phyloP scores from a whole-genome alignment of 2,888 invertebrate species.

The Hirtodrosophila trivittata region DNA sequence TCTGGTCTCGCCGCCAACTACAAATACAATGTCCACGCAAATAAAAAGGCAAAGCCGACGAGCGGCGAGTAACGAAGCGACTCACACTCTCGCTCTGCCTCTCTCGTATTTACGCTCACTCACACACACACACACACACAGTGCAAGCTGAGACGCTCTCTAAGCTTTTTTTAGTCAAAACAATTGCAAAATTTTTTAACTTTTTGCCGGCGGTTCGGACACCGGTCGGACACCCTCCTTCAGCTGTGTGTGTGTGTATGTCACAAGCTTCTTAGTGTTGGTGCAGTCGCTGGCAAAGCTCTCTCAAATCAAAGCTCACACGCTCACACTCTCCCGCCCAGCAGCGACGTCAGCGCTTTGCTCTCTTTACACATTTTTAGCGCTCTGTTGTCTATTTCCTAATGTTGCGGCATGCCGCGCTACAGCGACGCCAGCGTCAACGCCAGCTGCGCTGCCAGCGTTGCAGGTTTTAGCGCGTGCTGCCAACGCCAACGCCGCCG shows the following conservation, averaged over 20 bases:
- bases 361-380: constrained; percentile 7
- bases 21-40: constrained; percentile 59
- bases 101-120: constrained; percentile 2
- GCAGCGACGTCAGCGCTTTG: constrained; percentile 5
- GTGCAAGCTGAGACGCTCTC: constrained; percentile 40
- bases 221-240: constrained; percentile 25
- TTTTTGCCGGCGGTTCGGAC: constrained; percentile 64
- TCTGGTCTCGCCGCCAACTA: constrained; percentile 66
- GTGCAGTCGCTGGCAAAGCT: constrained; percentile 61
- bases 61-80: constrained; percentile 42
- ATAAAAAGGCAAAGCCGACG: constrained; percentile 39
- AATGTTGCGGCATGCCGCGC: constrained; percentile 47
- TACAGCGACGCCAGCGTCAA: constrained; percentile 25
- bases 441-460: constrained; percentile 37
- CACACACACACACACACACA: constrained; percentile 11
- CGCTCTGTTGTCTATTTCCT: constrained; percentile 59
- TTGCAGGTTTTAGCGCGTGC: constrained; percentile 46
- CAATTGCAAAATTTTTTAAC: constrained; percentile 68
- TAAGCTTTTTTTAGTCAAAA: constrained; percentile 78
- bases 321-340: constrained; percentile 16
- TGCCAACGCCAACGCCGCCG: constrained; percentile 4
- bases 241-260: constrained; percentile 41
- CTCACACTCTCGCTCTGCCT: constrained; percentile 18
- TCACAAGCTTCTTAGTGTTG: constrained; percentile 54
- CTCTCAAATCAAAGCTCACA: constrained; percentile 26